Conservation (phyloP, 2,113 vertebrate species). For the Pelodiscus sinensis region DNA sequence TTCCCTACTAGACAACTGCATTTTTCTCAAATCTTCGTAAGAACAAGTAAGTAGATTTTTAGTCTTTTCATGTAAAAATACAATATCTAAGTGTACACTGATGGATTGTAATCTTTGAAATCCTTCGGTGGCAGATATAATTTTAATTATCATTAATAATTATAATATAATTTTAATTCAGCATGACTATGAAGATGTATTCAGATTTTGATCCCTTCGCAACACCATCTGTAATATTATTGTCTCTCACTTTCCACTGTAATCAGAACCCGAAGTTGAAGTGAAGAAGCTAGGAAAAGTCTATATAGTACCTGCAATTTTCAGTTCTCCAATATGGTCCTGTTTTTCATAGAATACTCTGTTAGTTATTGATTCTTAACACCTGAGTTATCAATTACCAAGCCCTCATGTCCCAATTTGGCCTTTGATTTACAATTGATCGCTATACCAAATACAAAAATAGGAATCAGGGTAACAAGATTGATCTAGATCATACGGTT, state of each 20-base stretch:
- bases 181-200: neutral
- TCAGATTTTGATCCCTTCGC: neutral
- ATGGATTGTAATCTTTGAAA: neutral
- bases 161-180: neutral
- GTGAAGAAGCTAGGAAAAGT: neutral
- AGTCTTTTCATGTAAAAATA: neutral
- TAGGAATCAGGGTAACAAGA: neutral
- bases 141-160: too few species aligned
- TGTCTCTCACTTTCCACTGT: neutral
- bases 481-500: neutral
- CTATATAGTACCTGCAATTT: neutral
- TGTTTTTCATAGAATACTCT: neutral
- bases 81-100: accelerated
- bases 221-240: neutral
- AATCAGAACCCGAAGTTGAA: neutral
- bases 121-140: neutral
- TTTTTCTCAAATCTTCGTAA: neutral
- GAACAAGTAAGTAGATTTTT: neutral
- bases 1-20: too few species aligned
- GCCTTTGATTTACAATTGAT: neutral
- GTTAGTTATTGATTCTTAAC: neutral
- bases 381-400: neutral
- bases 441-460: neutral
- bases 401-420: neutral
- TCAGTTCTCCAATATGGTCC: neutral